Percentiles rank a stretch among this genome's conserved stretches.
phyloP scores from a whole-genome alignment of 2,113 vertebrate genomes.

The Urocitellus parryii region DNA sequence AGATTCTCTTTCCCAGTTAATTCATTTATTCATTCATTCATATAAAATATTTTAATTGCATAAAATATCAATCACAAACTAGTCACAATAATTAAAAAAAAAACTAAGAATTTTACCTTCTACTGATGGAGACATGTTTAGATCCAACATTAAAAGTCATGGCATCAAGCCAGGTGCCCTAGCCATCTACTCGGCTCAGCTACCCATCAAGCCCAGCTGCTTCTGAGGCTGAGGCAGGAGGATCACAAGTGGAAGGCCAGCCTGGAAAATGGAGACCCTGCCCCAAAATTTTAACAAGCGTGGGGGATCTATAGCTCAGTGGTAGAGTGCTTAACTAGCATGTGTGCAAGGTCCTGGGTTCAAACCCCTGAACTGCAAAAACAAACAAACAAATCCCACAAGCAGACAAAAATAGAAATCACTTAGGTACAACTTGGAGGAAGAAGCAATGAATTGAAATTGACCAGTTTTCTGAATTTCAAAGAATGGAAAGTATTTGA shows the following conservation, averaged over 20 bases:
- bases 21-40: conserved; percentile 1
- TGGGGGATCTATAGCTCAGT: not conserved
- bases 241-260: not conserved
- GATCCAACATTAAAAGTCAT: not conserved
- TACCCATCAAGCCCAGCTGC: too few species aligned
- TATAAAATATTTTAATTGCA: conserved; percentile 5
- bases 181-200: too few species aligned
- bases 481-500: too few species aligned
- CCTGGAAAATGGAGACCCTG: not conserved
- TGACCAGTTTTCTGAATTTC: too few species aligned
- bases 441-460: too few species aligned
- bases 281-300: not conserved
- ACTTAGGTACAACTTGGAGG: too few species aligned
- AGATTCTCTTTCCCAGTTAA: not conserved
- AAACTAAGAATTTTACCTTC: not conserved
- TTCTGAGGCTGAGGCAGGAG: too few species aligned
- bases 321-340: not conserved
- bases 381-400: not conserved
- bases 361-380: not conserved
- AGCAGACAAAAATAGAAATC: too few species aligned
- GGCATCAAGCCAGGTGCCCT: too few species aligned
- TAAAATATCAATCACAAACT: not conserved
- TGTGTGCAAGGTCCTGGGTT: not conserved
- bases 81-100: not conserved
- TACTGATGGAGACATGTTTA: not conserved